These are phyloP conservation scores for Eulemur mongoz DNA, from an alignment of 2,797 vertebrate species.

Conservation along the genomic window DNA sequence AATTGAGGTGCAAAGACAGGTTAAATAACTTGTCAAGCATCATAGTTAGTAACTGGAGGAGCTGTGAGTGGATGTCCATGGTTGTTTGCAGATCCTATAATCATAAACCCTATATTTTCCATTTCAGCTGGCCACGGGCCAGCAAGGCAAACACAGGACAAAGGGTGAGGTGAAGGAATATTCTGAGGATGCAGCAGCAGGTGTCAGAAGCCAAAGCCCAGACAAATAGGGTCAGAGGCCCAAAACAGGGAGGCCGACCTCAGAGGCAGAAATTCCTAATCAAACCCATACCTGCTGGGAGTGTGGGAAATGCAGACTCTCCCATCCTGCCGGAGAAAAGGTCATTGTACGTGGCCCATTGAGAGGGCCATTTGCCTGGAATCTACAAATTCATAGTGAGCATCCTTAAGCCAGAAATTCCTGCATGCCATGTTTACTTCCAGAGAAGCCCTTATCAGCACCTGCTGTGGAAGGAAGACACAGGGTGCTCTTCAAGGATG, in stretches of 20 bases:
- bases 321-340: background rate
- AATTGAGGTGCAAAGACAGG: background rate
- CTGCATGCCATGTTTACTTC: background rate
- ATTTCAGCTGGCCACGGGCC: background rate
- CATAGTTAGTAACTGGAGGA: background rate
- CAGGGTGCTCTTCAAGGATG: background rate
- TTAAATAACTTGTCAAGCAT: background rate
- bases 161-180: background rate
- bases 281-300: background rate
- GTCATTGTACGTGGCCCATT: no score
- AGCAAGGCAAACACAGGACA: background rate
- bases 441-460: background rate
- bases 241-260: background rate
- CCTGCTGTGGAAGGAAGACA: background rate
- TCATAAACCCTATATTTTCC: background rate
- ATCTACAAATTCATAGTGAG: background rate
- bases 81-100: background rate
- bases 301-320: background rate
- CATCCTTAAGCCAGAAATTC: background rate
- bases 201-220: background rate
- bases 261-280: background rate
- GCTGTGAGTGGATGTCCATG: background rate
- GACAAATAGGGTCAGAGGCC: background rate
- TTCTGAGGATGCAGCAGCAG: background rate
- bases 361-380: background rate